These are phyloP conservation scores for Crotalus helleri DNA, from an alignment of 2,113 vertebrate genomes.

Conservation along the genomic window DNA sequence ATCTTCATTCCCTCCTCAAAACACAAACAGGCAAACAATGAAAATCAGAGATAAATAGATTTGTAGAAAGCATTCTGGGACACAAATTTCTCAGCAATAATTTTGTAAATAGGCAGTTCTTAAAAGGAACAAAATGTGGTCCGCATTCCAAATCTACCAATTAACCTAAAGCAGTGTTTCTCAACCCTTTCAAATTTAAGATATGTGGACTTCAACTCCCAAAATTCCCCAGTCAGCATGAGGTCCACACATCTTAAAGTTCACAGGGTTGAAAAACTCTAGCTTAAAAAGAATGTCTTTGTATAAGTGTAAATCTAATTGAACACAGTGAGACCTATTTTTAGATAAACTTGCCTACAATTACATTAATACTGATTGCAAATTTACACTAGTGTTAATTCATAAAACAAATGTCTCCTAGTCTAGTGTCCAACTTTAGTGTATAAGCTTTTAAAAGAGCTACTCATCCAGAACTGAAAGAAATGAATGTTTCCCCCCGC, in stretches of 20 bases:
- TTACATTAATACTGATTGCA: background rate
- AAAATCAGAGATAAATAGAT: background rate
- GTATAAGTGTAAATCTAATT: background rate
- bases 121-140: background rate
- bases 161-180: background rate
- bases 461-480: background rate
- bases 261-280: background rate
- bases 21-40: background rate
- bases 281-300: background rate
- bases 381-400: background rate
- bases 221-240: background rate
- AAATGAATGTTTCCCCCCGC: background rate
- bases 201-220: background rate
- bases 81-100: background rate
- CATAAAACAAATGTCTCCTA: background rate
- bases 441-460: background rate
- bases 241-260: background rate
- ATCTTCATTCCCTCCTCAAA: background rate
- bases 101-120: background rate
- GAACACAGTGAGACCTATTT: background rate
- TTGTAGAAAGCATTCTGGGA: background rate
- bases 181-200: background rate
- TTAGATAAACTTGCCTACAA: background rate
- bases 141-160: background rate
- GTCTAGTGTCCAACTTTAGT: background rate